Percentiles rank a stretch among this genome's conserved stretches.
phyloP scores from a whole-genome alignment of 2,797 vertebrate genomes.

The Scomberomorus guttatus region DNA sequence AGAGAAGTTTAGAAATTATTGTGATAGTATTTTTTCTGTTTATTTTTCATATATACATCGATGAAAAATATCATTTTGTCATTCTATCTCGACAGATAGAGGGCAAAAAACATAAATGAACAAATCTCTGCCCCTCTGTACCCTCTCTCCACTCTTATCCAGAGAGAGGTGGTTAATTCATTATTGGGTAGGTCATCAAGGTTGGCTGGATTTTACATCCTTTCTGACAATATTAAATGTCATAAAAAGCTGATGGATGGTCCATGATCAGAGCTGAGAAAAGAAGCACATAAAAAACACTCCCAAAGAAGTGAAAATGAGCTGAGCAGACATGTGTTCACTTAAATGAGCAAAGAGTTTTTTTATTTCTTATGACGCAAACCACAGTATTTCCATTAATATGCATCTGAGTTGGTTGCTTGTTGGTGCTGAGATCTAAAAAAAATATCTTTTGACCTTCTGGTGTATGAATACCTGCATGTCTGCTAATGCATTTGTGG shows the following conservation, averaged over 20 bases:
- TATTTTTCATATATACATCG: too few species aligned
- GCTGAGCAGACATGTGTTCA: neutral
- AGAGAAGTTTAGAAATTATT: too few species aligned
- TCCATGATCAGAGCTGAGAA: neutral
- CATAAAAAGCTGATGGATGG: conserved; percentile 24
- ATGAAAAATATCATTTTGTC: neutral
- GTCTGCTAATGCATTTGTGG: conserved; percentile 14
- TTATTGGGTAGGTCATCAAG: too few species aligned
- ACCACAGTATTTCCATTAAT: neutral
- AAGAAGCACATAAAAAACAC: neutral
- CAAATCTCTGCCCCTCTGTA: too few species aligned
- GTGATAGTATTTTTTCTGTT: too few species aligned
- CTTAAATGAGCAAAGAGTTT: neutral
- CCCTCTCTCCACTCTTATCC: too few species aligned
- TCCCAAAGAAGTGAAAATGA: neutral
- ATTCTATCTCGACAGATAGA: neutral
- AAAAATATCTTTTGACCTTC: neutral
- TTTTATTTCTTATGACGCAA: neutral
- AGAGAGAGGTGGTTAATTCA: too few species aligned
- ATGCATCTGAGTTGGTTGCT: conserved; percentile 1
- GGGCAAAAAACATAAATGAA: too few species aligned
- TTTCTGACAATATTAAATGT: conserved; percentile 16
- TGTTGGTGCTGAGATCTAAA: conserved; percentile 16
- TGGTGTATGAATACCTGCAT: neutral
- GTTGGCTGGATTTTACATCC: too few species aligned